Evolutionary conservation across 2,113 vertebrate species (phyloP).

Genomic region (Apteryx owenii): DNA sequence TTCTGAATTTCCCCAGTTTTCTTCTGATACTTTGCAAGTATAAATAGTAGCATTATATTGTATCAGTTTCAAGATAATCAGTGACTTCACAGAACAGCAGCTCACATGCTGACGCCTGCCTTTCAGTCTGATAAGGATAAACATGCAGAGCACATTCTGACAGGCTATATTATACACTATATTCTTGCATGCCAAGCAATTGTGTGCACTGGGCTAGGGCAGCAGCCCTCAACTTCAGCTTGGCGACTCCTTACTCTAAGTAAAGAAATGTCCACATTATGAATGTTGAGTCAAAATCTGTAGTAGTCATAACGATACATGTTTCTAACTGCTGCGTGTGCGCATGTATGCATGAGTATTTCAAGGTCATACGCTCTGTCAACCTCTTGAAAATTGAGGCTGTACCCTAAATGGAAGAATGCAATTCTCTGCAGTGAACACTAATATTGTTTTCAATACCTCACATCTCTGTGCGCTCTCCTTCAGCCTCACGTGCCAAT

Average conservation of each 20-base stretch:
- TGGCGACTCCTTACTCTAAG: not conserved
- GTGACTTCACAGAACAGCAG: not conserved
- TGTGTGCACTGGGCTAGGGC: accelerated
- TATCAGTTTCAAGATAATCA: not conserved
- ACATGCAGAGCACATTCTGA: not conserved
- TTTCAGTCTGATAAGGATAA: not conserved
- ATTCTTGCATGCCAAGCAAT: not conserved
- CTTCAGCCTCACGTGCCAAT: not conserved
- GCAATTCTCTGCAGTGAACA: not conserved
- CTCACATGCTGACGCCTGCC: not conserved
- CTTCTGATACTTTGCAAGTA: not conserved
- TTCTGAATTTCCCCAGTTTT: not conserved
- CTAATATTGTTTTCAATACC: not conserved
- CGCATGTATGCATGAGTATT: not conserved
- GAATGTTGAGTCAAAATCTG: not conserved
- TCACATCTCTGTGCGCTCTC: not conserved
- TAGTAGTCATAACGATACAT: not conserved
- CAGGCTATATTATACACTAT: not conserved
- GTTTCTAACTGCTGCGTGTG: not conserved
- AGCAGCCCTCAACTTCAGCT: not conserved
- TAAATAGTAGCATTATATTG: not conserved
- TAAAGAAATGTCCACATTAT: not conserved
- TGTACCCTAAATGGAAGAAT: not conserved
- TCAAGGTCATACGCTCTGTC: not conserved
- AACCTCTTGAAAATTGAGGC: not conserved